phyloP scores from a whole-genome alignment of 2,113 vertebrate species.

The Muntiacus muntjak region DNA sequence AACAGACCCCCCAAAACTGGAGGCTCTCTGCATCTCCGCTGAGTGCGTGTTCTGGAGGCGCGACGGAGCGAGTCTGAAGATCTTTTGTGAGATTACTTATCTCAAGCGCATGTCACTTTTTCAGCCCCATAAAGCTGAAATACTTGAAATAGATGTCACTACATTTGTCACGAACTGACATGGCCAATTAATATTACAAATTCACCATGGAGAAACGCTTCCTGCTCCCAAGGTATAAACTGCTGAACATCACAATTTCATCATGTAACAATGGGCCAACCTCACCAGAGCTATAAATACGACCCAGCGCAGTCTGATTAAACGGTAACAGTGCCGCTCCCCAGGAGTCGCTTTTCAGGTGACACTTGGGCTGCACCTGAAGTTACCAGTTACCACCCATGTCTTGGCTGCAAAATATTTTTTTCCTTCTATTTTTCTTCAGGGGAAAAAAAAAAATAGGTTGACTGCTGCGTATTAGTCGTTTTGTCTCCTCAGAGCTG shows the following conservation, averaged over 20 bases:
- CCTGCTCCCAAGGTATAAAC: conserved; percentile 73
- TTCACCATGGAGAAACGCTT: conserved; percentile 73
- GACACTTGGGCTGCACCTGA: conserved; percentile 22
- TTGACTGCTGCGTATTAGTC: background rate
- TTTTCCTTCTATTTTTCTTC: background rate
- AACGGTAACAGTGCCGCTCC: conserved; percentile 28
- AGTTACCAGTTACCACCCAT: conserved; percentile 34
- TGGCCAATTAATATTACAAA: conserved; percentile 79
- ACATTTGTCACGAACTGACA: conserved; percentile 76
- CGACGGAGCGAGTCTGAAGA: background rate
- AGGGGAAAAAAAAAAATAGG: background rate
- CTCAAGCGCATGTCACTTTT: conserved; percentile 57
- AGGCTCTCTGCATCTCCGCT: background rate
- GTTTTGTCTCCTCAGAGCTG: background rate
- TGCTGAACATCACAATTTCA: conserved; percentile 75
- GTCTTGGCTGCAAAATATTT: background rate
- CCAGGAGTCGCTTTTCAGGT: background rate
- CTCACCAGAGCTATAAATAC: conserved; percentile 69
- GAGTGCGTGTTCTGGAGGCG: background rate
- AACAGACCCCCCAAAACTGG: background rate
- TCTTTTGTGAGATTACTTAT: conserved; percentile 71
- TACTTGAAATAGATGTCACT: conserved; percentile 78
- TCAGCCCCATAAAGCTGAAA: conserved; percentile 70
- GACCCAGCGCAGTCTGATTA: conserved; percentile 24
- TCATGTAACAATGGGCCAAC: conserved; percentile 68